These are phyloP conservation scores for Seira sanloemensis DNA, from an alignment of 2,888 invertebrate species.

Conservation along the genomic window DNA sequence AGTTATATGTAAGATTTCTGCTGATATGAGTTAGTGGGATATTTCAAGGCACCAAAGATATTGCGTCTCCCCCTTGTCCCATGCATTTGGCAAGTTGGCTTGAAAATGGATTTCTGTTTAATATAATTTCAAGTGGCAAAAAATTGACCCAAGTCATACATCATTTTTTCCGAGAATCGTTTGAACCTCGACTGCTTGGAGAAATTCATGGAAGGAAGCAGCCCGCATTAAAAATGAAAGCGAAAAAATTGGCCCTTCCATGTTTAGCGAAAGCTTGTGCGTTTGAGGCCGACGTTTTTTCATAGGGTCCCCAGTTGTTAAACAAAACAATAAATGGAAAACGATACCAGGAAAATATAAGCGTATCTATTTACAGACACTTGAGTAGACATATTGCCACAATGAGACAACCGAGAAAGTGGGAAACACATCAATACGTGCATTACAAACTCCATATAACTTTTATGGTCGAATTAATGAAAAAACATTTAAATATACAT, in stretches of 20 bases:
- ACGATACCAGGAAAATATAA: background rate
- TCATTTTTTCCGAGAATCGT: slow-evolving; percentile 62
- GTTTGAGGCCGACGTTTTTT: slow-evolving; percentile 6
- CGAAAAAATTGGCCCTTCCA: slow-evolving; percentile 44
- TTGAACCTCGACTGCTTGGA: slow-evolving; percentile 52
- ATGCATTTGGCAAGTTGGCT: slow-evolving; percentile 41
- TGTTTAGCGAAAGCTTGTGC: slow-evolving; percentile 48
- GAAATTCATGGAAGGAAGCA: slow-evolving; percentile 47
- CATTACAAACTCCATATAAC: background rate
- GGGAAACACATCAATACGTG: background rate
- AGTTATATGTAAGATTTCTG: slow-evolving; percentile 12
- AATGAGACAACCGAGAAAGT: background rate
- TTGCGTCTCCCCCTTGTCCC: slow-evolving; percentile 11
- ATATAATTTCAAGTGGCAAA: slow-evolving; percentile 64
- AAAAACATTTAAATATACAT: no score
- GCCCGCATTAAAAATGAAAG: slow-evolving; percentile 35
- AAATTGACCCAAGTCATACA: slow-evolving; percentile 63
- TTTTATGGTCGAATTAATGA: no score
- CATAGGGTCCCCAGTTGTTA: slow-evolving; percentile 51
- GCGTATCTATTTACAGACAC: no score
- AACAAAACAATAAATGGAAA: slow-evolving; percentile 16
- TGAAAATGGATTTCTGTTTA: slow-evolving; percentile 55
- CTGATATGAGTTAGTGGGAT: no score
- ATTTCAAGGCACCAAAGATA: slow-evolving; percentile 10
- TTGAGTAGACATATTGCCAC: no score